A percentile compares a stretch with the other conserved stretches of the same genome.
Conservation (phyloP, 2,113 vertebrate species). For the Sclerurus mexicanus region DNA sequence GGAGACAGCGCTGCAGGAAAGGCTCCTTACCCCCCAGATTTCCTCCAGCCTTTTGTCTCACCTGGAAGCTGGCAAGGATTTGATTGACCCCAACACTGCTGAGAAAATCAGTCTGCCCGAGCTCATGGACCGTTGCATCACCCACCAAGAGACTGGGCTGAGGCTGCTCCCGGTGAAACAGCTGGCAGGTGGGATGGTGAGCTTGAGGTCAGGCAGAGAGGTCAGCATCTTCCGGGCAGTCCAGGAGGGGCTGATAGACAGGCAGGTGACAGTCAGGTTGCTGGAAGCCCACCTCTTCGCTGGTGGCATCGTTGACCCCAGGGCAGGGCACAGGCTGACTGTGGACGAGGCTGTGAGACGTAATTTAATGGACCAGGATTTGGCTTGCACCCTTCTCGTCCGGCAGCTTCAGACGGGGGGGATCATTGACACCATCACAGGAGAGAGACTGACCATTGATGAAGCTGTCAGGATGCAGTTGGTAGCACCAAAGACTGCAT, state of each 20-base stretch:
- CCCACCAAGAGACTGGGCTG: conserved; percentile 79
- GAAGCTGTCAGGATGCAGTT: conserved; percentile 81
- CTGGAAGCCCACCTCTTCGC: conserved; percentile 93
- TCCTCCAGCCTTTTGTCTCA: conserved; percentile 73
- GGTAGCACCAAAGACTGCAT: conserved; percentile 77
- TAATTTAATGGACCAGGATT: conserved; percentile 86
- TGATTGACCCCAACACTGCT: conserved; percentile 93
- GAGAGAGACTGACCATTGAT: conserved; percentile 81
- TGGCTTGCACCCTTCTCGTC: conserved; percentile 83
- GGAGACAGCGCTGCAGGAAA: conserved; percentile 74
- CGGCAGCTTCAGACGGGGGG: conserved; percentile 88
- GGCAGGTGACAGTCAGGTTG: conserved; percentile 80
- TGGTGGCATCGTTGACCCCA: conserved; percentile 91
- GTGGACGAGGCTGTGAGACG: conserved; percentile 82
- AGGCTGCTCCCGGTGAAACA: conserved; percentile 88
- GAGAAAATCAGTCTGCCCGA: conserved; percentile 81
- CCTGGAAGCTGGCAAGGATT: conserved; percentile 68
- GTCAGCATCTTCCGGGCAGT: conserved; percentile 87
- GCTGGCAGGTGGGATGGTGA: conserved; percentile 84
- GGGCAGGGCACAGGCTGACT: conserved; percentile 85
- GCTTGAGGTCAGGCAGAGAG: conserved; percentile 81
- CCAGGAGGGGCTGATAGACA: conserved; percentile 90
- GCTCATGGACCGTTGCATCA: conserved; percentile 79
- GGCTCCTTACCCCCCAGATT: conserved; percentile 70
- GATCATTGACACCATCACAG: conserved; percentile 79